Percentiles rank a stretch among this genome's conserved stretches.
phyloP scores from a whole-genome alignment of 2,797 vertebrate species.

The Pseudomugil gertrudae region DNA sequence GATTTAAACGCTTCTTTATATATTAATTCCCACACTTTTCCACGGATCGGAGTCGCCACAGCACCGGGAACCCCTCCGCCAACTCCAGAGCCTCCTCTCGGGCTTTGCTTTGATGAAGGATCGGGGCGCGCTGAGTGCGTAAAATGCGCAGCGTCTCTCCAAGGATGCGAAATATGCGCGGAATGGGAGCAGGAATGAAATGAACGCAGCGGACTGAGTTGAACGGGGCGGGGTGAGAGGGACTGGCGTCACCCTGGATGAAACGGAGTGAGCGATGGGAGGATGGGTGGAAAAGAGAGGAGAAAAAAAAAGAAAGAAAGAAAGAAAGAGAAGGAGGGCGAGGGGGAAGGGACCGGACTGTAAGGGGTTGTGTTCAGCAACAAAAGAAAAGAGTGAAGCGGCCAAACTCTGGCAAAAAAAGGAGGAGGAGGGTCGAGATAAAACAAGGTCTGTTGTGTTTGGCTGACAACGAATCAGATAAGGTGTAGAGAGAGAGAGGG shows the following conservation, averaged over 20 bases:
- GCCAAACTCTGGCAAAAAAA: constrained; percentile 62
- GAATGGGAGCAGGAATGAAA: constrained; percentile 99
- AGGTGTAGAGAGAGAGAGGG: background rate
- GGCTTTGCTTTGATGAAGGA: constrained; percentile 44
- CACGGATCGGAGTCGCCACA: constrained; percentile 35
- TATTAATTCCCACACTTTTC: constrained; percentile 69
- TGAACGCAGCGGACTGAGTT: constrained; percentile 93
- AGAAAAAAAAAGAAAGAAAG: constrained; percentile 45
- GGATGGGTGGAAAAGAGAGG: constrained; percentile 56
- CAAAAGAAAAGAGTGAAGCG: constrained; percentile 74
- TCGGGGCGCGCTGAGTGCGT: constrained; percentile 71
- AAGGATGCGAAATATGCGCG: constrained; percentile 97
- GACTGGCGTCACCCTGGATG: constrained; percentile 86
- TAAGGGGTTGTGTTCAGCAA: constrained; percentile 68
- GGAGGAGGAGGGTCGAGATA: constrained; percentile 39
- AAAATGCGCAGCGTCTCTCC: constrained; percentile 80
- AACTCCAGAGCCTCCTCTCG: constrained; percentile 55
- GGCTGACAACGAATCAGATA: constrained; percentile 43
- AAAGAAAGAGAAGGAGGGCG: constrained; percentile 31
- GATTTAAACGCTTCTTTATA: constrained; percentile 60
- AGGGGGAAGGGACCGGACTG: constrained; percentile 64
- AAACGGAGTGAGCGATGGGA: constrained; percentile 65
- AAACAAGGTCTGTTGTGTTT: constrained; percentile 26
- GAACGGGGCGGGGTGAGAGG: constrained; percentile 83
- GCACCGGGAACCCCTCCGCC: constrained; percentile 50